Evolutionary conservation across 2,113 vertebrate species (phyloP).

Genomic region (Cyprinodon brontotheroides): DNA sequence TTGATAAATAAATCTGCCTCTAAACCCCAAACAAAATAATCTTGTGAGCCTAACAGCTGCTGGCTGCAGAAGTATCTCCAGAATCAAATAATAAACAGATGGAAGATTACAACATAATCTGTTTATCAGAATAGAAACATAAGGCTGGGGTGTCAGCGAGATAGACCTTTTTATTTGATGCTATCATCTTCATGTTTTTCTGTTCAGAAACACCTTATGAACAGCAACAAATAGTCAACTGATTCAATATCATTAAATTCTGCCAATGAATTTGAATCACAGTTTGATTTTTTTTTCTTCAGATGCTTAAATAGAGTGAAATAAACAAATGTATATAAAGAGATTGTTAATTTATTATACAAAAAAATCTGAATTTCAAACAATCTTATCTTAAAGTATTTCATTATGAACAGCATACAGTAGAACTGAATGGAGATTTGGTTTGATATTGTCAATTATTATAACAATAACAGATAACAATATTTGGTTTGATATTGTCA

Average conservation of each 20-base stretch:
- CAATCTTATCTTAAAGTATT: too few relatives aligned
- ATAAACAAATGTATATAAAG: too few relatives aligned
- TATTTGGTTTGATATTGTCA: too few relatives aligned
- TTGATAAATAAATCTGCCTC: not conserved
- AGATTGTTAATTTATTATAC: too few relatives aligned
- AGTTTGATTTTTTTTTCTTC: too few relatives aligned
- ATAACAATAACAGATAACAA: too few relatives aligned
- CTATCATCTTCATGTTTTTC: not conserved
- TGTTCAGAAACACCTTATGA: not conserved
- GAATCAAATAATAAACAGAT: constrained; percentile 12
- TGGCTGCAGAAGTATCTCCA: constrained; percentile 16
- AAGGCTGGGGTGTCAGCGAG: not conserved
- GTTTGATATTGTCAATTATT: too few relatives aligned
- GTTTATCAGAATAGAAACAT: constrained; percentile 27
- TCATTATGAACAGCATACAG: too few relatives aligned
- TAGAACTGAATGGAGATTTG: too few relatives aligned
- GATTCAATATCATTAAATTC: not conserved
- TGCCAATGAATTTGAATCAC: too few relatives aligned
- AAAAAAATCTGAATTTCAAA: too few relatives aligned
- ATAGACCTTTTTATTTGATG: constrained; percentile 11
- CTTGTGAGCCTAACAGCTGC: not conserved
- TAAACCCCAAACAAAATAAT: constrained; percentile 13
- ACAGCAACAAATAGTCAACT: not conserved
- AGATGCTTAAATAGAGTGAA: too few relatives aligned
- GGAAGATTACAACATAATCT: constrained; percentile 14